Evolutionary conservation across 2,797 vertebrate genomes (phyloP), one percentile per base, ranked within the genome.

Genomic region (Labroides dimidiatus): DNA sequence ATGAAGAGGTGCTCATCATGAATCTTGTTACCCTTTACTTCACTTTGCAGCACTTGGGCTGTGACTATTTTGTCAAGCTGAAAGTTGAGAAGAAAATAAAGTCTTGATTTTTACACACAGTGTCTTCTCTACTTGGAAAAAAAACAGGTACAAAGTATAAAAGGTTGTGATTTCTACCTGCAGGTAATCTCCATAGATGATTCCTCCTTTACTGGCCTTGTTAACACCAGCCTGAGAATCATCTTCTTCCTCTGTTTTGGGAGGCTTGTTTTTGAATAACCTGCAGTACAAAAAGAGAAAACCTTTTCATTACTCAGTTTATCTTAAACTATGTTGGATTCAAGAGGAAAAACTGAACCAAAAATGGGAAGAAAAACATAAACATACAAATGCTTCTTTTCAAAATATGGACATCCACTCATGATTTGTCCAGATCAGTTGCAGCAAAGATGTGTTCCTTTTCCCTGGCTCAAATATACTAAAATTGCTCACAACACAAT

Each of bases 1-100:
- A 99, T 99, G 85, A 99, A 99, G 76, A 99, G 96, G 72, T 99
- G 98, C 60, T 99, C 98, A 64, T 99, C 98, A 0, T 99, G 98
- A 79, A 99, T 97, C 94, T 95, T 98, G 58, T 97, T 95, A 24
- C 96, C 97, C 69, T 94, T 96, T 55, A 96, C 68, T 89, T 98
- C 96, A 89, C 98, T 99, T 81, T 97, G 95, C 78, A 99, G 91
- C 50, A 95, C 95, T 86, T 99, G 98, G 8, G 97, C 96, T 9
- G 92, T 88, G 81, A 98, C 47, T 71, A 99, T 82, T 93, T 98
- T 99, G 77, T 96, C 88, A 60, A 99, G 93, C 98, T 99, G 86
- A 89, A 63, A 73, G 70, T 57, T 23, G 87, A 45, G 85, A 48
- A 84, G 11, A 72, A 54, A 75, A n/a, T n/a, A 60, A 65, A 27